Evolutionary conservation across 2,797 vertebrate genomes (phyloP).

Genomic region (Crocodylus rhombifer): DNA sequence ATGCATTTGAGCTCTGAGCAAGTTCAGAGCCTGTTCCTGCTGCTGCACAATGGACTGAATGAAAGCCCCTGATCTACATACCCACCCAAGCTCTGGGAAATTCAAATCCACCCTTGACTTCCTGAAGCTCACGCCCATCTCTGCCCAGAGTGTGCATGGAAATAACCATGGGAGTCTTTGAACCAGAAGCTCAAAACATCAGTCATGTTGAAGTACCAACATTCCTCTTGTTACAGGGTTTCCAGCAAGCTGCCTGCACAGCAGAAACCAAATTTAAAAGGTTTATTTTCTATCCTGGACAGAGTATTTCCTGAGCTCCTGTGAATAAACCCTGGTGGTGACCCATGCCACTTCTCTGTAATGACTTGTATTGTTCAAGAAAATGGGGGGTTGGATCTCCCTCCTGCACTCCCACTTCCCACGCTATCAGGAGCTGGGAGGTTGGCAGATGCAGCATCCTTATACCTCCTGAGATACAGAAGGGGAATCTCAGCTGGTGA

Average conservation of each 20-base stretch:
- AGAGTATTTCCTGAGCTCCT: slow-evolving; percentile 18
- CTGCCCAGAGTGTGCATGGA: neutral
- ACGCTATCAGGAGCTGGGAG: neutral
- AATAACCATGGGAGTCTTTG: neutral
- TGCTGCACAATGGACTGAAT: slow-evolving; percentile 17
- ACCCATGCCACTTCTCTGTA: neutral
- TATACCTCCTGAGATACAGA: neutral
- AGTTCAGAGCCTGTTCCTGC: slow-evolving; percentile 38
- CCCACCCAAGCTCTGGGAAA: slow-evolving; percentile 21
- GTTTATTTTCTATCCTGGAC: slow-evolving; percentile 29
- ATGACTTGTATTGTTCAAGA: slow-evolving; percentile 4
- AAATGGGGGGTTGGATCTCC: neutral
- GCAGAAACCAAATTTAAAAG: neutral
- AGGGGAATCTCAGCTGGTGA: neutral
- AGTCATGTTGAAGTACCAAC: no score
- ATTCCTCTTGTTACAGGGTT: neutral
- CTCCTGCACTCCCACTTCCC: slow-evolving; percentile 23
- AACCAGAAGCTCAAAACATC: no score
- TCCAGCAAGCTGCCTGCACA: neutral
- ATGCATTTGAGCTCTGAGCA: slow-evolving; percentile 36
- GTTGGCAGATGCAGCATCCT: slow-evolving; percentile 21
- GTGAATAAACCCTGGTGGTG: neutral
- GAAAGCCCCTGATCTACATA: slow-evolving; percentile 52
- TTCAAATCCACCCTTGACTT: slow-evolving; percentile 32
- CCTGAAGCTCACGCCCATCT: neutral